Percentiles rank a stretch among this genome's conserved stretches.
phyloP scores from a whole-genome alignment of 2,888 invertebrate species.

The Xanthia icteritia region DNA sequence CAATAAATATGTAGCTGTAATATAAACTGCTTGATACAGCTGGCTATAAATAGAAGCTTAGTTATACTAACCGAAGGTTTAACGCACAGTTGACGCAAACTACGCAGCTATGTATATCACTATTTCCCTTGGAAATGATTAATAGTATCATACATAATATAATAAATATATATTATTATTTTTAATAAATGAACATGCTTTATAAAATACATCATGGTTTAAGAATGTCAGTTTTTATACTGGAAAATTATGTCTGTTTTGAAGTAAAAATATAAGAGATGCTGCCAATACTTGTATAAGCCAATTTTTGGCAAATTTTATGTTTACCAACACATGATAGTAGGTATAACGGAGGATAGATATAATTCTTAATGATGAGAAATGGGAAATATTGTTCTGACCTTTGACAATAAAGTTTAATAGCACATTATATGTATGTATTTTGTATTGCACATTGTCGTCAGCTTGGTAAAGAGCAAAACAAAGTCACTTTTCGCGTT shows the following conservation, averaged over 20 bases:
- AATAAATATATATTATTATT: conserved; percentile 6
- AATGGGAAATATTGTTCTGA: neutral
- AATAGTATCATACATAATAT: conserved; percentile 4
- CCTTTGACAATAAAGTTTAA: neutral
- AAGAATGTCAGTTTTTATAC: neutral
- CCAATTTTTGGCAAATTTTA: neutral
- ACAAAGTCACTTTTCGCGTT: too few relatives aligned
- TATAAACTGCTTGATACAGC: conserved; percentile 30
- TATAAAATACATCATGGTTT: neutral
- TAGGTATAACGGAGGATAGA: neutral
- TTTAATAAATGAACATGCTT: conserved; percentile 6
- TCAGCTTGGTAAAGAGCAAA: neutral
- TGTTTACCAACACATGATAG: neutral
- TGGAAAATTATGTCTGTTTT: neutral
- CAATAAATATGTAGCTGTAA: conserved; percentile 11
- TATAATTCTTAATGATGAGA: neutral
- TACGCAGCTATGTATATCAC: neutral
- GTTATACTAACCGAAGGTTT: conserved; percentile 38
- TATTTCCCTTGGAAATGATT: conserved; percentile 40
- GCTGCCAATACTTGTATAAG: neutral
- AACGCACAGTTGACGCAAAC: conserved; percentile 35
- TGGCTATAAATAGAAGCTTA: conserved; percentile 41
- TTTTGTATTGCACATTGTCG: neutral
- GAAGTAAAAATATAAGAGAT: neutral
- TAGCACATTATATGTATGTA: too few relatives aligned